A percentile compares a stretch with the other conserved stretches of the same genome.
Evolutionary conservation across 2,797 vertebrate genomes (phyloP).

Genomic region (Characodon lateralis): DNA sequence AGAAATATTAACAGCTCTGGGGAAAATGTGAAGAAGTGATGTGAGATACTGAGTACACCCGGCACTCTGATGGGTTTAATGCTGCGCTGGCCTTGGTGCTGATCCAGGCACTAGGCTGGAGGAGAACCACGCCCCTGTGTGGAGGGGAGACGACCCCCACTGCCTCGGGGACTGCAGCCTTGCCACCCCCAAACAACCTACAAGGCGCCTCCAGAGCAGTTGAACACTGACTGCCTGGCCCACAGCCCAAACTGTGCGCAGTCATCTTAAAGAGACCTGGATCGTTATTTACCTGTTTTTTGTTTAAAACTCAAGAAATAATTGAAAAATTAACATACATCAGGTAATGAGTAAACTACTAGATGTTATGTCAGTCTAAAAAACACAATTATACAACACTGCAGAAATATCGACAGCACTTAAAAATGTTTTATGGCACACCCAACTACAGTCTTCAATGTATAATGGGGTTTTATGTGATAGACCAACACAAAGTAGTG

Average conservation of each 20-base stretch:
- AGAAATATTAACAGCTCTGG: neutral
- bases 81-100: slow-evolving; percentile 57
- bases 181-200: slow-evolving; percentile 34
- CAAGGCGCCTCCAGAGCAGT: slow-evolving; percentile 15
- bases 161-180: slow-evolving; percentile 53
- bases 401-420: neutral
- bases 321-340: neutral
- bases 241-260: slow-evolving; percentile 11
- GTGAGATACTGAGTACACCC: neutral
- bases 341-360: neutral
- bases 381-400: too few species aligned
- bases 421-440: neutral
- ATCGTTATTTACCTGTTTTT: too few species aligned
- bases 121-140: slow-evolving; percentile 51
- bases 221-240: slow-evolving; percentile 21
- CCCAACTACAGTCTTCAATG: neutral
- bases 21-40: neutral
- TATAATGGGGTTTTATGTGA: neutral
- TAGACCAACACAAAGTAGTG: neutral
- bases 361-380: too few species aligned
- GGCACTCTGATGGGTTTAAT: neutral
- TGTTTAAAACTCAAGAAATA: neutral
- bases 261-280: neutral
- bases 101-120: slow-evolving; percentile 25
- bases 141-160: slow-evolving; percentile 8